phyloP scores from a whole-genome alignment of 2,797 vertebrate species.

The Urosaurus nigricauda region DNA sequence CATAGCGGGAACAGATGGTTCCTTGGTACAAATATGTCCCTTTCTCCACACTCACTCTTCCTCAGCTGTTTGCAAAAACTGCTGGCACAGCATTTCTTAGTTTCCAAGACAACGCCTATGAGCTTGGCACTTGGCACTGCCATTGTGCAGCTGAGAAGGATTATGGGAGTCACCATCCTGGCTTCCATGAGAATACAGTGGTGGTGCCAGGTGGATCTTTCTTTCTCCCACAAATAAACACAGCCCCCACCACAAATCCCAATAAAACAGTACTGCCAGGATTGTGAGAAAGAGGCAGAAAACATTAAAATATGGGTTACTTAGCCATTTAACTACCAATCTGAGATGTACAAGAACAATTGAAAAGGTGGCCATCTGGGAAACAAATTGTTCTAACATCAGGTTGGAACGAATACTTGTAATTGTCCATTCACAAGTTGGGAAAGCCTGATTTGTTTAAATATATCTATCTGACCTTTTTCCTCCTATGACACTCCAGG shows the following conservation, averaged over 20 bases:
- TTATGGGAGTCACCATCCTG: constrained; percentile 42
- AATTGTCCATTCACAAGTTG: too few species aligned
- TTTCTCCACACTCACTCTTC: constrained; percentile 36
- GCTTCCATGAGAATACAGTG: not conserved
- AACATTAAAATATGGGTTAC: not conserved
- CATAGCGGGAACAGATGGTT: constrained; percentile 63
- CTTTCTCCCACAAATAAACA: not conserved
- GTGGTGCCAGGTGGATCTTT: not conserved
- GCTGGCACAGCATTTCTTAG: constrained; percentile 19
- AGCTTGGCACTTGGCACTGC: constrained; percentile 31
- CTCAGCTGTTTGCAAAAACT: constrained; percentile 49
- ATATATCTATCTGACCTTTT: too few species aligned
- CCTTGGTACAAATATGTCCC: constrained; percentile 57
- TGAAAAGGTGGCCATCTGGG: not conserved
- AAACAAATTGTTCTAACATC: not conserved
- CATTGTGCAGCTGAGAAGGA: not conserved
- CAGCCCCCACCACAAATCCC: too few species aligned
- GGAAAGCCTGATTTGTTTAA: too few species aligned
- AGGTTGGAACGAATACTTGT: too few species aligned
- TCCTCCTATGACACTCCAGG: too few species aligned
- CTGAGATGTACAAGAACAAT: not conserved
- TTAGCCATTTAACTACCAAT: constrained; percentile 2
- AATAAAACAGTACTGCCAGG: not conserved
- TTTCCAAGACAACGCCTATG: constrained; percentile 49
- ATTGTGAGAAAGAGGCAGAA: not conserved